These are phyloP conservation scores for Anomalospiza imberbis DNA, from an alignment of 2,797 vertebrate species.

Conservation along the genomic window DNA sequence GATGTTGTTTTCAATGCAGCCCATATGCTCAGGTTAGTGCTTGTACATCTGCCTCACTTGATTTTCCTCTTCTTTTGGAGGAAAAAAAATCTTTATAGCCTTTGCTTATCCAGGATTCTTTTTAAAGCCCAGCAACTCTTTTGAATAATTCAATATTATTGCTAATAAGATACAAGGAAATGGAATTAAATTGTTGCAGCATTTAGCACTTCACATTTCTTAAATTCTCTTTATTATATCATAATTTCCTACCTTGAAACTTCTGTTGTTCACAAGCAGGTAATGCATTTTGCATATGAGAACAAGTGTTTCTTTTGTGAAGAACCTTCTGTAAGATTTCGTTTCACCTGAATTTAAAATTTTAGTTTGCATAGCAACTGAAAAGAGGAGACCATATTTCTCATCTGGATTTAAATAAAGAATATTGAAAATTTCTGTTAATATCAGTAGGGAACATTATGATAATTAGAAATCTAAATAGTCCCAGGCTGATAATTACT, in stretches of 20 bases:
- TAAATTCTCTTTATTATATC: neutral
- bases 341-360: neutral
- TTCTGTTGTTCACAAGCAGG: neutral
- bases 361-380: neutral
- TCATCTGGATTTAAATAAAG: neutral
- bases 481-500: neutral
- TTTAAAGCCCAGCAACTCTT: neutral
- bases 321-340: neutral
- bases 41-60: neutral
- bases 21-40: conserved; percentile 95
- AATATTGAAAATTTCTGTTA: neutral
- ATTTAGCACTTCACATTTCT: neutral
- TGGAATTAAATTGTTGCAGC: neutral
- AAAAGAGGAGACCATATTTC: neutral
- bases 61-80: neutral
- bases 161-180: neutral
- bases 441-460: neutral
- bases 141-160: neutral
- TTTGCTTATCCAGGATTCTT: neutral
- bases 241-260: neutral
- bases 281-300: neutral
- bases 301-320: neutral
- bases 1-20: conserved; percentile 98
- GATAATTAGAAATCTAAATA: conserved; percentile 14
- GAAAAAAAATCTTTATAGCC: neutral